Evolutionary conservation across 2,888 invertebrate species (phyloP).

Genomic region (Loripinus fragilis): DNA sequence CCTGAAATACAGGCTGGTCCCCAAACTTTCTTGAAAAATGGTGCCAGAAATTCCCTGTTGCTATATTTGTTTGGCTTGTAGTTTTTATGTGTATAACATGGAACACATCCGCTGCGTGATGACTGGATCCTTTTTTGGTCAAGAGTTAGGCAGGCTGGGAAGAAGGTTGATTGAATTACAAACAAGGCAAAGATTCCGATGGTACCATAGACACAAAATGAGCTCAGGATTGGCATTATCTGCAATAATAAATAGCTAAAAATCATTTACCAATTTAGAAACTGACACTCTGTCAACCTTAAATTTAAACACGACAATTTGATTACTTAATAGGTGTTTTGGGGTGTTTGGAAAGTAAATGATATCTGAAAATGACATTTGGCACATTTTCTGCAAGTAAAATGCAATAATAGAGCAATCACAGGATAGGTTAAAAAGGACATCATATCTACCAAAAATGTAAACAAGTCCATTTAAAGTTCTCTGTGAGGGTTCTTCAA

Average conservation of each 20-base stretch:
- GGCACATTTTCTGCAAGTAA: no score
- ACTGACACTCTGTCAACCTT: no score
- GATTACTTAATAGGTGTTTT: no score
- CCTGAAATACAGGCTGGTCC: not conserved
- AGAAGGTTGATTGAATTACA: constrained; percentile 89
- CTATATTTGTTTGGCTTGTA: constrained; percentile 81
- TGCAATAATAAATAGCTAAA: constrained; percentile 82
- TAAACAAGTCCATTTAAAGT: no score
- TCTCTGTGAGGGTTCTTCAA: no score
- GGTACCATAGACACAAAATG: constrained; percentile 92
- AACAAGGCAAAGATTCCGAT: constrained; percentile 90
- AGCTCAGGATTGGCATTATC: constrained; percentile 89
- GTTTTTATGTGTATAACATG: constrained; percentile 87
- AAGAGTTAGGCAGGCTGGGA: constrained; percentile 89
- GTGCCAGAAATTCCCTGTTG: constrained; percentile 11
- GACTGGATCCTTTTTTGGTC: constrained; percentile 85
- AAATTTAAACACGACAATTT: no score
- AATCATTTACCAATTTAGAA: no score
- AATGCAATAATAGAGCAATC: no score
- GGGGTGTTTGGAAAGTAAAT: no score
- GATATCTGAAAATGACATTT: no score
- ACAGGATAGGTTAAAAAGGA: no score
- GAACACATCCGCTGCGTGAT: constrained; percentile 69
- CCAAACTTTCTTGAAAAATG: constrained; percentile 19
- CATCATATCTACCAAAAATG: no score